Percentiles rank a stretch among this genome's conserved stretches.
Evolutionary conservation across 2,113 vertebrate genomes (phyloP).

Genomic region (rabbit (Oryctolagus cuniculus)): DNA sequence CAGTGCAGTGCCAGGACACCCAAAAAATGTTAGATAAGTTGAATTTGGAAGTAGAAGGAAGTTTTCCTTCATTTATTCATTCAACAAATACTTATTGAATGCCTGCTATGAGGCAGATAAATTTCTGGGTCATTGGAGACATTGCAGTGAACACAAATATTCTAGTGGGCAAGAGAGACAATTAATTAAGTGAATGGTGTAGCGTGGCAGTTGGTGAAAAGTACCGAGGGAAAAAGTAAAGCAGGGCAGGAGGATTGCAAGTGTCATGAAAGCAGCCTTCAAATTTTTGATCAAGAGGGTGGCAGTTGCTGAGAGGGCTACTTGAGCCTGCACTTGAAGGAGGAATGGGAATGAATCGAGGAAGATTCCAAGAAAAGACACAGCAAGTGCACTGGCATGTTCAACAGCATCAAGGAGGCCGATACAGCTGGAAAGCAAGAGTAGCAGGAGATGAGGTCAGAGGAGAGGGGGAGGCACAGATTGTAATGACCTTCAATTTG

Average conservation of each 20-base stretch:
- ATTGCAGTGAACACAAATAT: slow-evolving; percentile 41
- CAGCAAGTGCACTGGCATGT: not conserved
- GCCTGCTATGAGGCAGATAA: slow-evolving; percentile 24
- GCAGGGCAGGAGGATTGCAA: not conserved
- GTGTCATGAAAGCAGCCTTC: not conserved
- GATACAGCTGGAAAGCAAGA: not conserved
- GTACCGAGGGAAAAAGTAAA: not conserved
- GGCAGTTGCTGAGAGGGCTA: not conserved
- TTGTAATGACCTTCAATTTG: not conserved
- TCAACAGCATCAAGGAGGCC: not conserved
- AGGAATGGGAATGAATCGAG: not conserved
- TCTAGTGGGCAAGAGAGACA: not conserved
- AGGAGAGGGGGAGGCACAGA: not conserved
- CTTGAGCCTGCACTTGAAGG: not conserved
- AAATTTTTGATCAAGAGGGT: not conserved
- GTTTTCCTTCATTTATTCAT: slow-evolving; percentile 24
- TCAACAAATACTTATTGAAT: slow-evolving; percentile 32
- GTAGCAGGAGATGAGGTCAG: not conserved
- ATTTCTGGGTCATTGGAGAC: slow-evolving; percentile 32
- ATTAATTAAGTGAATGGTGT: slow-evolving; percentile 41
- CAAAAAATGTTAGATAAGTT: not conserved
- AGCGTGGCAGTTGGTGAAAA: slow-evolving; percentile 23
- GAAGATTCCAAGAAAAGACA: not conserved
- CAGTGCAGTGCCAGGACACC: not conserved
- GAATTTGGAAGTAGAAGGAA: not conserved